Evolutionary conservation across 2,113 vertebrate species (phyloP).

Genomic region (Empidonax alnorum): DNA sequence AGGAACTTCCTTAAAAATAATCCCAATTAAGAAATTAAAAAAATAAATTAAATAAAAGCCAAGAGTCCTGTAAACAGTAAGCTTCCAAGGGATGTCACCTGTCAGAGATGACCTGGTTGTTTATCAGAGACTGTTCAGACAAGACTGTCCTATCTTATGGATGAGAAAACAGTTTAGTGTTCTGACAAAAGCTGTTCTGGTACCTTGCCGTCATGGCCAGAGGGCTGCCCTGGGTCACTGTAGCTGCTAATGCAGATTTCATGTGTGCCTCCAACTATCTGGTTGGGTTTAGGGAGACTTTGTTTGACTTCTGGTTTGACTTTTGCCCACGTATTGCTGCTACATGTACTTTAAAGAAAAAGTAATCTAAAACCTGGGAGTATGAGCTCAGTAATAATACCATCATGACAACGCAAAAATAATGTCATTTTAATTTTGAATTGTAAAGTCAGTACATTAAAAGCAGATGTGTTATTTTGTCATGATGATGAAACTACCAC

Average conservation of each 20-base stretch:
- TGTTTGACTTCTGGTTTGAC: background rate
- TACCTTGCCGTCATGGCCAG: background rate
- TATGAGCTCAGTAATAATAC: background rate
- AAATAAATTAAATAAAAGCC: background rate
- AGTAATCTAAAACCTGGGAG: background rate
- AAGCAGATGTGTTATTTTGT: background rate
- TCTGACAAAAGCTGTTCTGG: background rate
- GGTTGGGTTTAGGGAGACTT: background rate
- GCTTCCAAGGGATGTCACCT: background rate
- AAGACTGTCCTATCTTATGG: background rate
- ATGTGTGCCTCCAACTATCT: background rate
- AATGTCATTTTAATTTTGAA: background rate
- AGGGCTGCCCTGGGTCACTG: background rate
- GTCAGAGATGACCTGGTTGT: background rate
- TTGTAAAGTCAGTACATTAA: background rate
- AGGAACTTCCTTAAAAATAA: background rate
- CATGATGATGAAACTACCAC: background rate
- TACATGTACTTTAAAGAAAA: background rate
- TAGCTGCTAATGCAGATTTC: background rate
- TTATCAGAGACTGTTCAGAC: background rate
- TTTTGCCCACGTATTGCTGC: background rate
- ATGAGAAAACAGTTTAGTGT: background rate
- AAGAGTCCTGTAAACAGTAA: background rate
- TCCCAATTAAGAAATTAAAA: background rate
- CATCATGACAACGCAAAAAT: background rate